Percentiles rank a stretch among this genome's conserved stretches.
Conservation (phyloP, 2,113 vertebrate species). For the Actenoides hombroni region DNA sequence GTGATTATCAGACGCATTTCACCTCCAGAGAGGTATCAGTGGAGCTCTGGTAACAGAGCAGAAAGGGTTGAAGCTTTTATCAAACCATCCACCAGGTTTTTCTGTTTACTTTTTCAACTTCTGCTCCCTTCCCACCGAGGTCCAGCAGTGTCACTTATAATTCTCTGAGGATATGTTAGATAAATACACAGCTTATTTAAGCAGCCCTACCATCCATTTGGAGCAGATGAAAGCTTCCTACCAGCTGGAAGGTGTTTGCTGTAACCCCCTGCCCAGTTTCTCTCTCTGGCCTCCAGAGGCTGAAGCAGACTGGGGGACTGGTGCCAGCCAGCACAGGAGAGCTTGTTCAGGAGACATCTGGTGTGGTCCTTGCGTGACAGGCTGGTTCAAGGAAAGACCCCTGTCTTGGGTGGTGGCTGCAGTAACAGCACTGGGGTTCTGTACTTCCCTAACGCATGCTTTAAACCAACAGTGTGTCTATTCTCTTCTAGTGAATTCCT, state of each 20-base stretch:
- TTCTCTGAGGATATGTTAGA: neutral
- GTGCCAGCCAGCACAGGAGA: neutral
- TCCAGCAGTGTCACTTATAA: neutral
- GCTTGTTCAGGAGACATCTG: neutral
- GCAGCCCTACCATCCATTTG: neutral
- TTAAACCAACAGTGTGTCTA: neutral
- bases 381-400: neutral
- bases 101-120: conserved; percentile 22
- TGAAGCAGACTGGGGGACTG: neutral
- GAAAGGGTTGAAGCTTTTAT: neutral
- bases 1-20: neutral
- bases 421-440: neutral
- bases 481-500: neutral
- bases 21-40: neutral
- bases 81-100: neutral
- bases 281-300: neutral
- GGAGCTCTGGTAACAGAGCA: neutral
- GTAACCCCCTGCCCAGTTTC: neutral
- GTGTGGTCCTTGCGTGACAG: neutral
- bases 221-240: conserved; percentile 1
- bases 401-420: neutral
- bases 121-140: neutral
- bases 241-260: conserved; percentile 24
- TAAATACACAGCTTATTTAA: conserved; percentile 17
- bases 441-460: neutral